Percentiles rank a stretch among this genome's conserved stretches.
These are phyloP conservation scores for Rhodeus uyekii DNA, from an alignment of 2,797 vertebrate species.

Conservation along the genomic window DNA sequence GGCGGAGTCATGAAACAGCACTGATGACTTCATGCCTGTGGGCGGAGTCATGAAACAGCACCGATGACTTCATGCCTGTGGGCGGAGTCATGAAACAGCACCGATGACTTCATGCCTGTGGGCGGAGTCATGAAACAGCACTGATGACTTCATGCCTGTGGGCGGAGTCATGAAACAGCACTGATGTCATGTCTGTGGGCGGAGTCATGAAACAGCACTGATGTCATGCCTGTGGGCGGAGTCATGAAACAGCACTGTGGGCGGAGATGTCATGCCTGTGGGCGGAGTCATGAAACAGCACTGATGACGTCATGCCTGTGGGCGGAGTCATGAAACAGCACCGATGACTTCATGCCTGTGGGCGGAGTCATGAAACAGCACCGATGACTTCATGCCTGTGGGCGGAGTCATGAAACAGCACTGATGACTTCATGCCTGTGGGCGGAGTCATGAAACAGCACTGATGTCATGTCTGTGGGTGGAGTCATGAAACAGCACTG, in stretches of 20 bases:
- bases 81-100: neutral
- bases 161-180: constrained; percentile 13
- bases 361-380: neutral
- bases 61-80: neutral
- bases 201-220: too few species aligned
- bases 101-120: neutral
- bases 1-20: neutral
- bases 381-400: neutral
- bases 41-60: neutral
- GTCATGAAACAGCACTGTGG: too few species aligned
- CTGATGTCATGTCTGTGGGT: neutral
- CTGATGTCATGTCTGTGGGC: neutral
- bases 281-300: neutral
- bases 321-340: neutral
- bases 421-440: neutral
- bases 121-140: neutral
- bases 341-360: neutral
- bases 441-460: constrained; percentile 13
- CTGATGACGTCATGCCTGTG: neutral
- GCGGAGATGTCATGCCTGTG: neutral
- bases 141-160: neutral
- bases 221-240: neutral
- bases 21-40: neutral
- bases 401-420: neutral
- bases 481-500: too few species aligned